Base-by-base conservation (phyloP, 2,888 invertebrate genomes). In the Entomobrya multifasciata region DNA sequence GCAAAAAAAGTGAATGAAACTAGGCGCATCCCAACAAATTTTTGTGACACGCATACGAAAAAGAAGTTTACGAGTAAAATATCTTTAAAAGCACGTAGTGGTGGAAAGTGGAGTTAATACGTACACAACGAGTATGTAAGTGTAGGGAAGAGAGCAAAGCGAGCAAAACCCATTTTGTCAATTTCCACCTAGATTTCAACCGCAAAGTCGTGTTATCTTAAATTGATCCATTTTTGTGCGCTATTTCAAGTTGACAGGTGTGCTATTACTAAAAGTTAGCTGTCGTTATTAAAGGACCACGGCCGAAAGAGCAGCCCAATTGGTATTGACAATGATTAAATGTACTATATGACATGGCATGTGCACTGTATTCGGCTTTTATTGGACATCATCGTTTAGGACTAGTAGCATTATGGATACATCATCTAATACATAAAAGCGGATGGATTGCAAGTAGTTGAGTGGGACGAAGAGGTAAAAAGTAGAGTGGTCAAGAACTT, bases 11-110 rank as follows among this genome's bases (percentile, higher is more conserved):
- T 65, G 79, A 30, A 49, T 22, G 49, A 76, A 55, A 27, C 17
- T 11, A 49, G 70, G n/a, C 22, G 67, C 70, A 70, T 80, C 70
- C 55, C 49, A 80, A 41, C 65, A 77, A 80, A 57, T 41, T 81
- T 72, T 72, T 81, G 72, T 81, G 81, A 81, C 81, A 81, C 20
- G 81, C 70, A 72, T 81, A 72, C 81, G 44, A 60, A 81, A 81
- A 81, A 81, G 22, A 41, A 41, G 55, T 67, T 70, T 36, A 3
- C 4, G 22, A 60, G 27, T 55, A 49, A 25, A 49, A 79, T 36
- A 25, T 57, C 44, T 47, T 57, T 81, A 81, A 44, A 74, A 72
- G 55, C 25, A 81, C 30, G 72, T 57, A 20, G 27, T 17, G 15
- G 27, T 30, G 27, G 8, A 67, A 67, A 67, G 67, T 44, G 67